A percentile compares a stretch with the other conserved stretches of the same genome.
These are phyloP conservation scores for Chloebia gouldiae DNA, from an alignment of 2,113 vertebrate species.

Conservation along the genomic window DNA sequence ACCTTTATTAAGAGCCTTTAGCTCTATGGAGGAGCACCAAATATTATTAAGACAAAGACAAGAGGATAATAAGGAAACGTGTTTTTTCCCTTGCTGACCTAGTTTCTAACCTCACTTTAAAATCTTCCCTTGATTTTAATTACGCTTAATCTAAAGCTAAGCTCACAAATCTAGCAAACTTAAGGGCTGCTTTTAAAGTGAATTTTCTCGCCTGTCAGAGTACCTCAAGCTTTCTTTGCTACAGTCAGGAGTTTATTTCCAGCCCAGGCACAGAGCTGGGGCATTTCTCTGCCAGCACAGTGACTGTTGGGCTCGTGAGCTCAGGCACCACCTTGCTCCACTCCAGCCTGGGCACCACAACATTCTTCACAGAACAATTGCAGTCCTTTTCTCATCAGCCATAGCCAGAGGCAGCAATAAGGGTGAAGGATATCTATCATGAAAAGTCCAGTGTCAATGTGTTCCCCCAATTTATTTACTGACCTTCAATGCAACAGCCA, in stretches of 20 bases:
- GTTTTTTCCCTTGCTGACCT: conserved; percentile 36
- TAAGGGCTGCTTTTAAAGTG: conserved; percentile 42
- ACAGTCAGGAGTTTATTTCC: conserved; percentile 16
- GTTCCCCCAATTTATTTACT: conserved; percentile 86
- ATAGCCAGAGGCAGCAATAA: conserved; percentile 77
- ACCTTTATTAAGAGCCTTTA: conserved; percentile 34
- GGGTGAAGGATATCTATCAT: conserved; percentile 80
- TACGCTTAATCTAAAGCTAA: conserved; percentile 52
- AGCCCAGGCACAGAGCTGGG: not conserved
- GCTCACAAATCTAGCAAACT: conserved; percentile 44
- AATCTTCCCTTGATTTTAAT: conserved; percentile 40
- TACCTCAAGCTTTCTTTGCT: not conserved
- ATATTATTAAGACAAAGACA: conserved; percentile 33
- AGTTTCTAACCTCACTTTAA: conserved; percentile 50
- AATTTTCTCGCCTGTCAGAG: conserved; percentile 27
- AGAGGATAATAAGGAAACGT: conserved; percentile 35
- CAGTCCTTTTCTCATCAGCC: conserved; percentile 69
- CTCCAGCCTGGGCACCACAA: not conserved
- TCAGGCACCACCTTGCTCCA: conserved; percentile 42
- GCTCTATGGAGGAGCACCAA: not conserved
- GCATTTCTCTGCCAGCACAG: not conserved
- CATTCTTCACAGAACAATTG: conserved; percentile 63
- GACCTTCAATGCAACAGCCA: conserved; percentile 81
- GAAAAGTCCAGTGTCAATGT: conserved; percentile 83
- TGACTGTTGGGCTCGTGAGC: not conserved